Base-by-base conservation (phyloP, 2,113 vertebrate genomes). In the Vombatus ursinus region DNA sequence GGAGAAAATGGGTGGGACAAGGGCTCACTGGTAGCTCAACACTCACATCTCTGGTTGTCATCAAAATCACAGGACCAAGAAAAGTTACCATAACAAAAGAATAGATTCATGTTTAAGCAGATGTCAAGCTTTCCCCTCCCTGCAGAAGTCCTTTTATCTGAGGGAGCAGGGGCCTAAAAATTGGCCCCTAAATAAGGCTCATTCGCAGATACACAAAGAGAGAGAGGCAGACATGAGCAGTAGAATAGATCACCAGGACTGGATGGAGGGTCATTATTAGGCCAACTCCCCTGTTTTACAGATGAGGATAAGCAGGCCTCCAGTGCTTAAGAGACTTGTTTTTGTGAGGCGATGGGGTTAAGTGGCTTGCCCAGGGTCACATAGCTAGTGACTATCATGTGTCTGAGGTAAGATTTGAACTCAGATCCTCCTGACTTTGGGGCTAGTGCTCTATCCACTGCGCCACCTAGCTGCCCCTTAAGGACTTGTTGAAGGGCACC, bases 1-100 rank as follows among this genome's bases (percentile, higher is more conserved):
- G 48, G 94, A 95, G 90, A 91, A 96, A 96, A 50, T 52, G 49
- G 48, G 44, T 52, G 94, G 94, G 48, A 84, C 52, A 94, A 90
- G 93, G 95, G 91, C 47, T 44, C 93, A 53, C 31, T 97, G 31
- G 95, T 90, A 92, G 90, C 23, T 37, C 37, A 96, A 52, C 48
- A 92, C 53, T 84, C n/a, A 9, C 19, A 68, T 44, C 57, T 95
- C 94, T 96, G 51, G 51, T 96, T 51, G 89, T 50, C 92, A 37
- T 89, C 44, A 90, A 61, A 95, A 94, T 37, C n/a, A 61, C n/a
- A 94, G 77, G 37, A 89, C 68, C 68, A 94, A 22, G 61, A 77
- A 49, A 89, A 26, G 90, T 94, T 84, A 93, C 50, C 95, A 57
- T 89, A 25, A 94, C 19, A 49, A n/a, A 68, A 90, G 31, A 48